Percentiles rank a stretch among this genome's conserved stretches.
Conservation (phyloP, 2,113 vertebrate species). For the Leuciscus idus region DNA sequence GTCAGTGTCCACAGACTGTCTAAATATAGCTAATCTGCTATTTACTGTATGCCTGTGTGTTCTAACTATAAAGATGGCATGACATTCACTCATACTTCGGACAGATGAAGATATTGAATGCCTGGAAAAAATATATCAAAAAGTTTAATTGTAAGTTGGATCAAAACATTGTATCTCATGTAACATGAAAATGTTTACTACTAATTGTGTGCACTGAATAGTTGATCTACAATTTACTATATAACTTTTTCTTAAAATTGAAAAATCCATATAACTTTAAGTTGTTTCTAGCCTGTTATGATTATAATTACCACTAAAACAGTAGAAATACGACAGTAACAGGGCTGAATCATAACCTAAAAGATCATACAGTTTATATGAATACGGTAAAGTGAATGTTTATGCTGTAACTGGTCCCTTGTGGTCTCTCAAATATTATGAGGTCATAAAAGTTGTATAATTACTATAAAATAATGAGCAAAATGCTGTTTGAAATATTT, state of each 20-base stretch:
- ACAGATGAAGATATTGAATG: background rate
- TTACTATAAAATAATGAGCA: background rate
- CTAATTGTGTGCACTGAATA: too few relatives aligned
- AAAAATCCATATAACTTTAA: too few relatives aligned
- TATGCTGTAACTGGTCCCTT: background rate
- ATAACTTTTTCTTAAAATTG: too few relatives aligned
- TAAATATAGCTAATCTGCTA: background rate
- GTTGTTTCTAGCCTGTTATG: too few relatives aligned
- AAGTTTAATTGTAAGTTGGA: too few relatives aligned
- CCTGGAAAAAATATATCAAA: background rate
- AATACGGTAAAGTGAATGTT: background rate
- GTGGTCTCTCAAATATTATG: background rate
- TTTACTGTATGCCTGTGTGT: background rate
- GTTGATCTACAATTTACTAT: too few relatives aligned
- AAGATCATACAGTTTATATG: background rate
- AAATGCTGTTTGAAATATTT: background rate
- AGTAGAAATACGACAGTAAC: too few relatives aligned
- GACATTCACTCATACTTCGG: background rate
- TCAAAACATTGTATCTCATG: too few relatives aligned
- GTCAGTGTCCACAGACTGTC: conserved; percentile 10
- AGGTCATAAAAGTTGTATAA: background rate
- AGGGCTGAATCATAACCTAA: too few relatives aligned
- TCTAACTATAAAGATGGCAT: background rate
- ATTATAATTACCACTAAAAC: too few relatives aligned
- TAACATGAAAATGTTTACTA: too few relatives aligned